These are phyloP conservation scores for Epinotia brunnichana DNA, from an alignment of 2,888 invertebrate species.

Conservation along the genomic window DNA sequence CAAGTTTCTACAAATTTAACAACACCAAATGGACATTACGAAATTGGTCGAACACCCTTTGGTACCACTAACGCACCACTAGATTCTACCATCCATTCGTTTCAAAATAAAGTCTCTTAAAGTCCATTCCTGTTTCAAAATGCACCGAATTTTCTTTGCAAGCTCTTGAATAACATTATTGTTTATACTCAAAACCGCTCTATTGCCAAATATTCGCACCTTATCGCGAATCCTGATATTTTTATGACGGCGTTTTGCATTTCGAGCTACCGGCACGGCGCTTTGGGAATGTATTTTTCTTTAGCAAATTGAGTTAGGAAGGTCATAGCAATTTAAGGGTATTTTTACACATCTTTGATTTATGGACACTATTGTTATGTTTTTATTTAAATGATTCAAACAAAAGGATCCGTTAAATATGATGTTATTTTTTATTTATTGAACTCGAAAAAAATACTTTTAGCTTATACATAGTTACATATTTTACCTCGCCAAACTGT, in stretches of 20 bases:
- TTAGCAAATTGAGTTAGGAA: slow-evolving; percentile 47
- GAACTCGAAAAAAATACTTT: no score
- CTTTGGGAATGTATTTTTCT: slow-evolving; percentile 32
- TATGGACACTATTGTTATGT: neutral
- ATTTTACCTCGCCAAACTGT: no score
- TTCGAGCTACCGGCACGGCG: slow-evolving; percentile 44
- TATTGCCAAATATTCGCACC: slow-evolving; percentile 42
- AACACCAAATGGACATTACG: neutral
- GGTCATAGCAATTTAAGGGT: slow-evolving; percentile 10
- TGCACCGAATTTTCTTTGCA: slow-evolving; percentile 22
- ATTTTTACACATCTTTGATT: neutral
- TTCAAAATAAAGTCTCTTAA: neutral
- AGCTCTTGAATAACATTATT: slow-evolving; percentile 19
- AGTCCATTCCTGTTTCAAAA: slow-evolving; percentile 4
- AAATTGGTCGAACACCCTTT: neutral
- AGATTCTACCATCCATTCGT: neutral
- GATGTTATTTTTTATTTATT: no score
- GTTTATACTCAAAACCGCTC: slow-evolving; percentile 32
- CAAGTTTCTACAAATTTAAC: neutral
- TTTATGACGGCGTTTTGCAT: slow-evolving; percentile 67
- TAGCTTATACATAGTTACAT: no score
- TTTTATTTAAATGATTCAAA: neutral
- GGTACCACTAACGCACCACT: neutral
- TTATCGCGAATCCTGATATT: slow-evolving; percentile 63
- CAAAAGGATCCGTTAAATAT: no score